A percentile compares a stretch with the other conserved stretches of the same genome.
Evolutionary conservation across 2,113 vertebrate species (phyloP).

Genomic region (Myocastor coypus): DNA sequence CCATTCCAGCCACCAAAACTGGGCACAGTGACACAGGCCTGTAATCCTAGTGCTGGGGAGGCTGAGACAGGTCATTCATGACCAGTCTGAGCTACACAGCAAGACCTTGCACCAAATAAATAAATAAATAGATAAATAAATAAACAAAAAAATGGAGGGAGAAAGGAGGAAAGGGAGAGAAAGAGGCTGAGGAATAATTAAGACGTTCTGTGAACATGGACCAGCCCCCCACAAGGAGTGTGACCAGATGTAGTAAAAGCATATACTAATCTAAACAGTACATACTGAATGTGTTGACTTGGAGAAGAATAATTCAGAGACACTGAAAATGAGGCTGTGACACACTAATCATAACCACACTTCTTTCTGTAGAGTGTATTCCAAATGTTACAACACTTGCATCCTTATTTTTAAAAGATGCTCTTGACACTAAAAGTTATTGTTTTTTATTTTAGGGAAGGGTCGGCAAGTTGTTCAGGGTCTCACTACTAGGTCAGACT

Average conservation of each 20-base stretch:
- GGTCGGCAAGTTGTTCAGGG: too few relatives aligned
- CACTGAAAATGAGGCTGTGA: neutral
- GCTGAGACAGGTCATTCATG: too few relatives aligned
- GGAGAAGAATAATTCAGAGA: neutral
- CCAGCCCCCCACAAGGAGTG: neutral
- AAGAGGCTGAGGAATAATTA: neutral
- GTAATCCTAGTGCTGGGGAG: too few relatives aligned
- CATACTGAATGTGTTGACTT: neutral
- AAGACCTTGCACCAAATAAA: too few relatives aligned
- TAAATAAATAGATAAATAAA: too few relatives aligned
- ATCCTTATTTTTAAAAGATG: neutral
- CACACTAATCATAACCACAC: neutral
- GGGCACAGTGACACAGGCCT: too few relatives aligned
- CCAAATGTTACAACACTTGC: slow-evolving; percentile 5
- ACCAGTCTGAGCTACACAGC: too few relatives aligned
- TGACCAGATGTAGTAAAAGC: neutral
- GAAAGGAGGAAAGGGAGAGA: neutral
- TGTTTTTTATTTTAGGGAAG: neutral
- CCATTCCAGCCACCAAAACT: too few relatives aligned
- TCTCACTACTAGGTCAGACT: too few relatives aligned
- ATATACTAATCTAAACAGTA: neutral
- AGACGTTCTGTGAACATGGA: neutral
- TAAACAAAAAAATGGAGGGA: neutral
- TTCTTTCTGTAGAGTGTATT: slow-evolving; percentile 18
- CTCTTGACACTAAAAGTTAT: slow-evolving; percentile 49